Conservation (phyloP, 2,797 vertebrate genomes). For the Pangasius macronema region DNA sequence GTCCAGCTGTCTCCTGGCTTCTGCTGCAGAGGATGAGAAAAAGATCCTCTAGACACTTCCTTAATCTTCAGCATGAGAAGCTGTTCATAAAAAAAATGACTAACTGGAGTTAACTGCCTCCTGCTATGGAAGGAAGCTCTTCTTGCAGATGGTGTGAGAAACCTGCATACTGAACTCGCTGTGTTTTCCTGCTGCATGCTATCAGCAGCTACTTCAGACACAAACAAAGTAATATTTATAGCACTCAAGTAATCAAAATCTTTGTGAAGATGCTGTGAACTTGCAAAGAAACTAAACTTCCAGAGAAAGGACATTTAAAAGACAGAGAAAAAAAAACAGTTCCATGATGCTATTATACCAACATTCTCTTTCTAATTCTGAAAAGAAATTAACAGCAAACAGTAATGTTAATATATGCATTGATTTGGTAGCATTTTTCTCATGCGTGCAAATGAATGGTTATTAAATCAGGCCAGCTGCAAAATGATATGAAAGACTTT, state of each 20-base stretch:
- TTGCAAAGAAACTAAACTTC: slow-evolving; percentile 7
- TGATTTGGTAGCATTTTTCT: slow-evolving; percentile 24
- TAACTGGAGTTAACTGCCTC: slow-evolving; percentile 65
- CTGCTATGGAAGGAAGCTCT: slow-evolving; percentile 67
- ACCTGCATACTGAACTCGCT: slow-evolving; percentile 26
- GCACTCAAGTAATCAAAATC: slow-evolving; percentile 31
- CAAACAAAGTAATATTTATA: slow-evolving; percentile 38
- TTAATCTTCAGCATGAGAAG: slow-evolving; percentile 71
- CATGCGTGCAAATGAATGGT: slow-evolving; percentile 43
- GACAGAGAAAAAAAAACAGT: background rate
- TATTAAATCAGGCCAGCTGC: slow-evolving; percentile 40
- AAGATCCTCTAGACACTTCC: slow-evolving; percentile 68
- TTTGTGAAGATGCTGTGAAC: slow-evolving; percentile 12
- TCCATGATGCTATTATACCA: slow-evolving; percentile 34
- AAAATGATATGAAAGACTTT: slow-evolving; percentile 45
- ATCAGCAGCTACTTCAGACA: slow-evolving; percentile 15
- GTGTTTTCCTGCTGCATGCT: slow-evolving; percentile 21
- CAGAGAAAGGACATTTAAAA: slow-evolving; percentile 22
- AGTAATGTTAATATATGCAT: slow-evolving; percentile 41
- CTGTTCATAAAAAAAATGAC: slow-evolving; percentile 72
- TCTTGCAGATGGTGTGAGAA: slow-evolving; percentile 69
- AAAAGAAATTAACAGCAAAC: slow-evolving; percentile 42
- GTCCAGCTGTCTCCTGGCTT: slow-evolving; percentile 31
- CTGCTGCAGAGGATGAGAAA: slow-evolving; percentile 37
- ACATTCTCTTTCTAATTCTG: slow-evolving; percentile 17